Base-by-base conservation (phyloP, 1,140 invertebrate genomes). In the Calycopis cecrops region DNA sequence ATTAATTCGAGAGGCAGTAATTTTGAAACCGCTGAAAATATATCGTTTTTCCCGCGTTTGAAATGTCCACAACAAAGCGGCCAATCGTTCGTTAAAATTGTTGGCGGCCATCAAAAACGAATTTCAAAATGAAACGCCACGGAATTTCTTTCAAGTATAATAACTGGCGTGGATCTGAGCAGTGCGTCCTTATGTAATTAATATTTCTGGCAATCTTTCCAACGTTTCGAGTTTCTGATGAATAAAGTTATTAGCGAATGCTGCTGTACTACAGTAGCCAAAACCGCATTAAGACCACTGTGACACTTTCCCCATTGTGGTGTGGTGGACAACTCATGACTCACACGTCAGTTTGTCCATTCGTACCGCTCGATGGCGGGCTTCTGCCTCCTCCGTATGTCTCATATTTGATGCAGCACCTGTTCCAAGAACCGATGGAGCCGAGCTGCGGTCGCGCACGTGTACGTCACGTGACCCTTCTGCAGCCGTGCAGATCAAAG, bases 21-120 rank as follows among this genome's bases (percentile, higher is more conserved):
- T 61, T 69, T 67, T 76, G 62, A 70, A 67, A 67, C 64, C 56
- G 60, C 56, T 64, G 50, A 38, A 62, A 63, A 78, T 80, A 75
- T 70, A 76, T 76, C 54, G 67, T 62, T 60, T 40, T 52, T 55
- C 59, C 47, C 60, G 65, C 60, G 65, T 71, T 68, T 61, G 55
- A 63, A 63, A 61, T 35, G 34, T 48, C 52, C 21, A 28, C 57
- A 79, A 79, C 76, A 82, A 79, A 82, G 73, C 64, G 37, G 53
- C 57, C 63, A 67, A 77, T 76, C 73, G 70, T 68, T 79, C 76
- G 73, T 77, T 81, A 73, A 81, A 62, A 70, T 61, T 67, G 37
- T 35, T 55, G 35, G 48, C 9, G 42, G 14, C 14, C 14, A 53
- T 44, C 38, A 47, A 40, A 47, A 42, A 44, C 33, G 28, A 53